Conservation (phyloP, 2,888 invertebrate genomes). For the Elegia similella region DNA sequence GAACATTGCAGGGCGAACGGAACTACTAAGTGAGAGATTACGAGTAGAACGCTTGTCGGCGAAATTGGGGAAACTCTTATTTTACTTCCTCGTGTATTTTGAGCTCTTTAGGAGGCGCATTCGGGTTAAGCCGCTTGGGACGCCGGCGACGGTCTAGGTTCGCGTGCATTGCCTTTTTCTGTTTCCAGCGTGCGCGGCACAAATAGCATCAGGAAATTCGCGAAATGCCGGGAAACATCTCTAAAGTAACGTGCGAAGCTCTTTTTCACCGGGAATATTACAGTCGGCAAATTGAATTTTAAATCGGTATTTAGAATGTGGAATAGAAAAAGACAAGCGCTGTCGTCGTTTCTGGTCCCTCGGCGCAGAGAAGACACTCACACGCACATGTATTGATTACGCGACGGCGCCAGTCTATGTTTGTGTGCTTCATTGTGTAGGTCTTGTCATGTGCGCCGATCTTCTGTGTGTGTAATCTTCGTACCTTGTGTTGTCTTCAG, state of each 20-base stretch:
- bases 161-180: slow-evolving; percentile 72
- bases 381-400: slow-evolving; percentile 86
- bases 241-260: slow-evolving; percentile 26
- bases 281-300: not conserved
- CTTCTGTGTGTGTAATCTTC: slow-evolving; percentile 63
- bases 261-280: slow-evolving; percentile 24
- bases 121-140: slow-evolving; percentile 71
- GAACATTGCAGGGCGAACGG: slow-evolving; percentile 82
- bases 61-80: slow-evolving; percentile 66
- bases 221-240: slow-evolving; percentile 38
- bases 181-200: slow-evolving; percentile 44
- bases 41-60: slow-evolving; percentile 80
- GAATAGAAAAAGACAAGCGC: slow-evolving; percentile 54
- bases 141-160: slow-evolving; percentile 55
- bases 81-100: slow-evolving; percentile 74
- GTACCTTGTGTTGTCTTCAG: slow-evolving; percentile 73
- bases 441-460: slow-evolving; percentile 58
- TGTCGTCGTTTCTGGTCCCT: slow-evolving; percentile 43
- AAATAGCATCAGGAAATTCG: slow-evolving; percentile 49
- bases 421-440: slow-evolving; percentile 67
- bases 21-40: slow-evolving; percentile 82
- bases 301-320: slow-evolving; percentile 14
- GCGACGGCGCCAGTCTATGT: slow-evolving; percentile 77
- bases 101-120: slow-evolving; percentile 72
- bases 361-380: slow-evolving; percentile 78